Percentiles rank a stretch among this genome's conserved stretches.
These are phyloP conservation scores for Anolis carolinensis DNA, from an alignment of 2,113 vertebrate species.

Conservation along the genomic window DNA sequence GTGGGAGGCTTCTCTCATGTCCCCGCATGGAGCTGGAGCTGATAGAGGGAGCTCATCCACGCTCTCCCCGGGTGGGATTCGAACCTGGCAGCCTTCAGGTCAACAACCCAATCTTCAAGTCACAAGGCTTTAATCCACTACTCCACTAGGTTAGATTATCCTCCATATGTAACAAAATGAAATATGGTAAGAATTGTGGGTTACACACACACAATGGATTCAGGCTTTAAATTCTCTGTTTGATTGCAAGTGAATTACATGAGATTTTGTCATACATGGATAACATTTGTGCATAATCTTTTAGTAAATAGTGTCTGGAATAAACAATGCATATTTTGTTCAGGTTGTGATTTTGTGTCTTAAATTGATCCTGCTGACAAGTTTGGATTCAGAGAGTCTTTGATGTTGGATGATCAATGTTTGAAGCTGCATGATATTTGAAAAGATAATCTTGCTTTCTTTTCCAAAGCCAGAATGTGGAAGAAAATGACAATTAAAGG, in stretches of 20 bases:
- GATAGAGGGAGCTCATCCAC: too few relatives aligned
- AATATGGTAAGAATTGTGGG: background rate
- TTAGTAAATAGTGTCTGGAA: background rate
- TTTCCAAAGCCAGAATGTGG: background rate
- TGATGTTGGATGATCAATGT: background rate
- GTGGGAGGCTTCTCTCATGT: too few relatives aligned
- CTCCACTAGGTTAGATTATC: background rate
- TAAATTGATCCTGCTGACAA: background rate
- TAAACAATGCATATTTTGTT: background rate
- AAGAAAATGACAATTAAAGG: too few relatives aligned
- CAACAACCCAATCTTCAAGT: too few relatives aligned
- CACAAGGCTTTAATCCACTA: too few relatives aligned
- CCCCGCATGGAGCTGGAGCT: too few relatives aligned
- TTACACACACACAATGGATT: background rate
- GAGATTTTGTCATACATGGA: background rate
- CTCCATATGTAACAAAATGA: constrained; percentile 1
- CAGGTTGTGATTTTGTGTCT: background rate
- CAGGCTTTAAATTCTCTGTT: constrained; percentile 14
- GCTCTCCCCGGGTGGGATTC: too few relatives aligned
- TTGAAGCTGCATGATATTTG: background rate
- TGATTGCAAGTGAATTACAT: background rate
- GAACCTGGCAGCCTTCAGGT: too few relatives aligned
- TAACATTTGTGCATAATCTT: background rate
- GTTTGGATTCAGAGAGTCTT: background rate
- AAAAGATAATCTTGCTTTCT: background rate